phyloP scores from a whole-genome alignment of 2,797 vertebrate species.

The Cossypha heuglini region DNA sequence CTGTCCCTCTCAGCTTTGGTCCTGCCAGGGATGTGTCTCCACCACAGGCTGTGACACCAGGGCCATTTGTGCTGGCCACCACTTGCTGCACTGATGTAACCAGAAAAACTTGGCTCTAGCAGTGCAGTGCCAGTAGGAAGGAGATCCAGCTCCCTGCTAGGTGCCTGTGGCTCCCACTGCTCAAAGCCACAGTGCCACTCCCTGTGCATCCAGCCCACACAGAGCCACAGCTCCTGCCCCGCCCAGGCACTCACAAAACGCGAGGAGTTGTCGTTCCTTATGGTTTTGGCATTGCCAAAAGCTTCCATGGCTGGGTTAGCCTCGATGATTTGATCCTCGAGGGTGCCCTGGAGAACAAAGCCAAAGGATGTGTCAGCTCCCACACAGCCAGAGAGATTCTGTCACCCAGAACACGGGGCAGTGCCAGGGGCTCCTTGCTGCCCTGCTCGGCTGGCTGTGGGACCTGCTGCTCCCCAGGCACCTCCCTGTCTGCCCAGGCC shows the following conservation, averaged over 20 bases:
- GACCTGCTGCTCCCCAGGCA: not conserved
- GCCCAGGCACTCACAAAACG: constrained; percentile 86
- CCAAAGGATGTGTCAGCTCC: not conserved
- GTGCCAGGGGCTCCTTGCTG: not conserved
- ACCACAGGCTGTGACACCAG: not conserved
- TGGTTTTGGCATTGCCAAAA: constrained; percentile 93
- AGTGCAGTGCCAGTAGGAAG: not conserved
- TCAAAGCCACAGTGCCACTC: not conserved
- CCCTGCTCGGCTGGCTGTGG: not conserved
- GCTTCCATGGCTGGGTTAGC: constrained; percentile 96
- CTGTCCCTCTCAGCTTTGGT: not conserved
- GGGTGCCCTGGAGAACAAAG: constrained; percentile 81
- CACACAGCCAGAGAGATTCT: not conserved
- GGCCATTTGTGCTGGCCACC: rapidly evolving
- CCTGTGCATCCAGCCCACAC: not conserved
- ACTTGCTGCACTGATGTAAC: not conserved
- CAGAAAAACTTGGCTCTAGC: not conserved
- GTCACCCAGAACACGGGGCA: not conserved
- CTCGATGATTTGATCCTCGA: constrained; percentile 96
- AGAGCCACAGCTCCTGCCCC: not conserved
- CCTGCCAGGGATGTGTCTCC: not conserved
- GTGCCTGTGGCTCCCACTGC: not conserved
- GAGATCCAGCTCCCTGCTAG: not conserved
- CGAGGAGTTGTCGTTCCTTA: constrained; percentile 94
- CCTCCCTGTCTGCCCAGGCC: not conserved